Conservation (phyloP, 2,888 invertebrate genomes). For the Muschampia plurimacula region DNA sequence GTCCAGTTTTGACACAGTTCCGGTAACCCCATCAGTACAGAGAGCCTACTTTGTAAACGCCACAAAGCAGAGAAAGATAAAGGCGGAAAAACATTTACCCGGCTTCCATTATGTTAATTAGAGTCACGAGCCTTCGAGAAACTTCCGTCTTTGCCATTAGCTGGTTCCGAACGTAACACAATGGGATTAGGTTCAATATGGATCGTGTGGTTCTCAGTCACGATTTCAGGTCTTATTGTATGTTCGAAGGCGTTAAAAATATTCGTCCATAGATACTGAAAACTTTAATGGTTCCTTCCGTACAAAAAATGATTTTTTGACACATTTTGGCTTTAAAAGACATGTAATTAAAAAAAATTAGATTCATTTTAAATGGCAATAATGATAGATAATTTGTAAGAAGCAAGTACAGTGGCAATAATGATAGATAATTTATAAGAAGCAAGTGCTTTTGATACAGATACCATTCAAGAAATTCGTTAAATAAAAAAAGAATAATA, state of each 20-base stretch:
- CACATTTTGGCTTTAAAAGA: background rate
- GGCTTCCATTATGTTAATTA: constrained; percentile 67
- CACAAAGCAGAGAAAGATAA: constrained; percentile 58
- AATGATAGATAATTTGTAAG: too few species aligned
- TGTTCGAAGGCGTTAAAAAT: constrained; percentile 45
- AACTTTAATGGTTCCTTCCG: constrained; percentile 33
- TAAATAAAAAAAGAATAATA: too few species aligned
- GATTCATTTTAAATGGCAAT: too few species aligned
- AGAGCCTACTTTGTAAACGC: constrained; percentile 56
- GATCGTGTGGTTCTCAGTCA: background rate
- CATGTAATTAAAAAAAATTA: too few species aligned
- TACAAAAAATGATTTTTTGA: background rate
- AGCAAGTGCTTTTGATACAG: too few species aligned
- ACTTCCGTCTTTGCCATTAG: constrained; percentile 40
- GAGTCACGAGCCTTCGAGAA: constrained; percentile 44
- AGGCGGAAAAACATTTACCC: constrained; percentile 63
- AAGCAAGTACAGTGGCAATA: too few species aligned
- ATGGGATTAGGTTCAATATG: constrained; percentile 5
- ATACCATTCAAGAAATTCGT: too few species aligned
- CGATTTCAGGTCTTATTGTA: constrained; percentile 12
- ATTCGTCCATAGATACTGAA: constrained; percentile 42
- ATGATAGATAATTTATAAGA: too few species aligned
- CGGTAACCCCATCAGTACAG: constrained; percentile 39
- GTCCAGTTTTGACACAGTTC: constrained; percentile 29
- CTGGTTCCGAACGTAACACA: constrained; percentile 17